Conservation (phyloP, 2,113 vertebrate genomes). For the Cynoglossus semilaevis region DNA sequence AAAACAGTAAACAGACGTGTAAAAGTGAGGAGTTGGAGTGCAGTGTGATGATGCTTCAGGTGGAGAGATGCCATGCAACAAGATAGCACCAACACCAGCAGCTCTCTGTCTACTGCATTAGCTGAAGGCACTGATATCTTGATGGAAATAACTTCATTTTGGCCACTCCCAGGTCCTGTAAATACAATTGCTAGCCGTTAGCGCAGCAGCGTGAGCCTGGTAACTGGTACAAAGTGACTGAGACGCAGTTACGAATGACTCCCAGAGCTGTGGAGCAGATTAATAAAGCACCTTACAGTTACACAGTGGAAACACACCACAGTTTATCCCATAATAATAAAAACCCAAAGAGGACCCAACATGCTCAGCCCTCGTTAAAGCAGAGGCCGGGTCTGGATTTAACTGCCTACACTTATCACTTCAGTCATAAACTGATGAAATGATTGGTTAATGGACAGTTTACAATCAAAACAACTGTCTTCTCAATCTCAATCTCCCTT, state of each 20-base stretch:
- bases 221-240: conserved; percentile 56
- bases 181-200: conserved; percentile 76
- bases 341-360: conserved; percentile 23
- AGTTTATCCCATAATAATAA: conserved; percentile 50
- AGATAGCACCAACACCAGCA: conserved; percentile 67
- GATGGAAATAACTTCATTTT: conserved; percentile 74
- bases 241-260: conserved; percentile 66
- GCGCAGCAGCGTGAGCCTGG: conserved; percentile 60
- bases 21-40: conserved; percentile 59
- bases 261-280: conserved; percentile 41
- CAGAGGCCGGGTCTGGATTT: conserved; percentile 65
- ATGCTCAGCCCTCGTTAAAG: conserved; percentile 59
- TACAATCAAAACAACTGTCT: conserved; percentile 66
- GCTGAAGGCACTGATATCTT: conserved; percentile 69
- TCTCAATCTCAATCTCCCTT: too few species aligned
- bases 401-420: conserved; percentile 81
- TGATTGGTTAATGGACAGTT: conserved; percentile 77
- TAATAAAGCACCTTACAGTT: conserved; percentile 64
- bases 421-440: conserved; percentile 76
- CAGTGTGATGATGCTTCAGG: conserved; percentile 71
- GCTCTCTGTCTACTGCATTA: conserved; percentile 59
- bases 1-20: conserved; percentile 53
- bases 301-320: conserved; percentile 41
- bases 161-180: conserved; percentile 60
- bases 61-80: conserved; percentile 58